Base-by-base conservation (phyloP, 2,797 vertebrate species). In the Typhlichthys eigenmanni region DNA sequence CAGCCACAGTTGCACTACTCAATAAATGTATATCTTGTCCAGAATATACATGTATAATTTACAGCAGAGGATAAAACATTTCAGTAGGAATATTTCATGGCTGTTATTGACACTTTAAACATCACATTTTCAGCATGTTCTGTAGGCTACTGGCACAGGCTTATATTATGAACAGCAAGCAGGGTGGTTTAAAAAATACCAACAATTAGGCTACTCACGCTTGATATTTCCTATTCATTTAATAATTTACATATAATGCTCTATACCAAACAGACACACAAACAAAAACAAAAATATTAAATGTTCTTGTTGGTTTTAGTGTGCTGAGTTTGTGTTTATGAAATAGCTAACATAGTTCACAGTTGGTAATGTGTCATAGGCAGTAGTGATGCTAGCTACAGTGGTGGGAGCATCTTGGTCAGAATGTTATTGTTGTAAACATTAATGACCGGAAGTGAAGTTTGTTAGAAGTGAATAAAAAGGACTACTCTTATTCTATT, bases 391-490 rank as follows among this genome's bases (percentile, higher is more conserved):
- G 51, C 53, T 24, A n/a, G 47, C 56, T 58, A 58, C 24, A 49
- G 58, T 10, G 56, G 34, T 10, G 56, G 34, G 1, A 48, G 38
- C 38, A 43, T 16, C 29, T 55, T 57, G 55, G 55, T 57, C 38
- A 46, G 13, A 12, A 46, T 17, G 55, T 12, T 10, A 45, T 57
- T 9, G 61, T 83, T 90, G 89, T 91, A 91, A 91, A 91, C 90
- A 89, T 89, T 89, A 80, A 84, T 75, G 90, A 91, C 89, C 83
- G 88, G 88, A 90, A 91, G 89, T 87, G 81, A 66, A 71, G 75
- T 79, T 82, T 54, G 64, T 85, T 71, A 81, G 75, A 81, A 69
- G 56, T 75, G 79, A 71, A 78, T 72, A 55, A 70, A 69, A 71
- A 75, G 60, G 63, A 72, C 66, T 57, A 85, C 80, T 75, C 71